Evolutionary conservation across 2,113 vertebrate genomes (phyloP).

Genomic region (Fregata magnificens): DNA sequence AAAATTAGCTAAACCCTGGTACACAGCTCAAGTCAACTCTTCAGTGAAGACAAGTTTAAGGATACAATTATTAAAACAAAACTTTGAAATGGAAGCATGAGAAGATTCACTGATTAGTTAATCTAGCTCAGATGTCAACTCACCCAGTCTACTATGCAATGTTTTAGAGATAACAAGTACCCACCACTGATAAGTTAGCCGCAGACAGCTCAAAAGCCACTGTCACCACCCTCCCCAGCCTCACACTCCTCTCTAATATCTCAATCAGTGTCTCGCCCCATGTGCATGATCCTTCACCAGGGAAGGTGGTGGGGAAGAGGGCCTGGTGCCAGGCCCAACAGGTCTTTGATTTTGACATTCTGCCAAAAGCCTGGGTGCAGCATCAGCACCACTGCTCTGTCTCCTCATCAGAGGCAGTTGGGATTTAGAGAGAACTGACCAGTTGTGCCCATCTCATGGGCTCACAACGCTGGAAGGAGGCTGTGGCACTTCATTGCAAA

Average conservation of each 20-base stretch:
- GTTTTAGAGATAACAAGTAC: neutral
- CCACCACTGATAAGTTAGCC: neutral
- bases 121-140: neutral
- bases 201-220: neutral
- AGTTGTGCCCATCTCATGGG: neutral
- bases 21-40: neutral
- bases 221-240: neutral
- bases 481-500: neutral
- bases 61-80: neutral
- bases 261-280: neutral
- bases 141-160: neutral
- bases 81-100: neutral
- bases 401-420: neutral
- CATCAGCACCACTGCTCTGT: neutral
- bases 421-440: neutral
- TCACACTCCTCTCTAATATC: neutral
- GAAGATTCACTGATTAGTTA: neutral
- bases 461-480: neutral
- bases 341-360: neutral
- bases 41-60: neutral
- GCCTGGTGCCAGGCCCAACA: neutral
- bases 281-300: rapidly evolving
- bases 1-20: neutral
- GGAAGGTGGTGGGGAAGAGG: neutral
- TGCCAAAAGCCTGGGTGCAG: neutral